A percentile compares a stretch with the other conserved stretches of the same genome.
phyloP scores from a whole-genome alignment of 2,888 invertebrate species.

The Proisotoma minuta region DNA sequence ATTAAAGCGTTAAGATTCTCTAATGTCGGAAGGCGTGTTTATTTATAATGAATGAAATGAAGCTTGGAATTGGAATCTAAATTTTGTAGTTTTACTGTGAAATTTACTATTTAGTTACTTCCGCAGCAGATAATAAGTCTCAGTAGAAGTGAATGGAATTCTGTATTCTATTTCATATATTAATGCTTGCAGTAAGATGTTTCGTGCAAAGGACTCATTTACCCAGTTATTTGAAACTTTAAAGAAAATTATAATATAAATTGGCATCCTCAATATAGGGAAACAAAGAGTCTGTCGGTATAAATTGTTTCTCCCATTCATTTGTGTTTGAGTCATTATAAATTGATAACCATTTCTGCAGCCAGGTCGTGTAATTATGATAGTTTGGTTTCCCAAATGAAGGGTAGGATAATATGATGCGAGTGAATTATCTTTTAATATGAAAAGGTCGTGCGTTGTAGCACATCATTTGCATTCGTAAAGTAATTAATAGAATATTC shows the following conservation, averaged over 20 bases:
- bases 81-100: too few species aligned
- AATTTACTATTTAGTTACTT: too few species aligned
- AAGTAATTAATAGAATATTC: background rate
- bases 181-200: background rate
- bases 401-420: too few species aligned
- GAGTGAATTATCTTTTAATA: background rate
- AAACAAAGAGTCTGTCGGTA: too few species aligned
- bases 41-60: slow-evolving; percentile 6
- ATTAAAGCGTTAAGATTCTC: too few species aligned
- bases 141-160: background rate
- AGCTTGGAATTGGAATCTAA: background rate
- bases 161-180: background rate
- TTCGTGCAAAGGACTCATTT: slow-evolving; percentile 29
- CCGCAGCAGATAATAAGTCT: too few species aligned
- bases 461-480: background rate
- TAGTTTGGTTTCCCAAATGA: too few species aligned
- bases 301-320: too few species aligned
- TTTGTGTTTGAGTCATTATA: too few species aligned
- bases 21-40: too few species aligned
- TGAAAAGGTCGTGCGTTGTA: background rate
- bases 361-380: too few species aligned
- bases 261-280: slow-evolving; percentile 4
- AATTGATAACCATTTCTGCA: too few species aligned
- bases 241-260: slow-evolving; percentile 34
- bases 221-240: slow-evolving; percentile 21